Percentiles rank a stretch among this genome's conserved stretches.
Evolutionary conservation across 2,797 vertebrate species (phyloP).

Genomic region (Helicolenus hilgendorfi): DNA sequence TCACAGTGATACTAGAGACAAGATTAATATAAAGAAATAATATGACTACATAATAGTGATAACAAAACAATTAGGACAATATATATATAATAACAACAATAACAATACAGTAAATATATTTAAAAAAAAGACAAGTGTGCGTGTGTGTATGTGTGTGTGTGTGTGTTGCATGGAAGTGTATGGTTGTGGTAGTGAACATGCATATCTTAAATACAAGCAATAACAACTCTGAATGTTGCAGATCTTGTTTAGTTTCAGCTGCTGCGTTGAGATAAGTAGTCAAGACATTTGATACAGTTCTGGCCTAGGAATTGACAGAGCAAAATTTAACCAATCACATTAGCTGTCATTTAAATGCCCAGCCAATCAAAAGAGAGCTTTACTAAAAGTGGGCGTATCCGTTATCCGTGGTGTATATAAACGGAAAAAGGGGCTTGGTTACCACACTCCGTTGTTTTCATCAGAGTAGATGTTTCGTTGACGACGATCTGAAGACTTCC

Average conservation of each 20-base stretch:
- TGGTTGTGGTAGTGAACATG: background rate
- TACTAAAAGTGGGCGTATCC: slow-evolving; percentile 28
- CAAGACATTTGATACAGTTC: background rate
- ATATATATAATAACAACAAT: too few species aligned
- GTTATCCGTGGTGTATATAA: background rate
- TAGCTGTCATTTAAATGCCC: fast-evolving
- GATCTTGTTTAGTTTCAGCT: background rate
- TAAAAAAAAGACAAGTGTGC: too few species aligned
- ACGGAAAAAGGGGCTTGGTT: slow-evolving; percentile 34
- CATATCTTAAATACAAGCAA: background rate
- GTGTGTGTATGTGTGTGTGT: too few species aligned
- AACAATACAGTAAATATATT: too few species aligned
- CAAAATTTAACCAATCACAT: slow-evolving; percentile 53
- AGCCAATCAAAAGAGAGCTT: slow-evolving; percentile 44
- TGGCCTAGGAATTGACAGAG: background rate
- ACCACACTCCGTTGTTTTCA: slow-evolving; percentile 64
- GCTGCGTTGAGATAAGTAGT: background rate
- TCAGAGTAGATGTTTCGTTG: background rate
- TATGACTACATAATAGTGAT: too few species aligned
- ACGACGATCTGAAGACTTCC: slow-evolving; percentile 10
- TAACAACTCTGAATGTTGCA: background rate
- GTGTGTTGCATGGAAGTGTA: too few species aligned
- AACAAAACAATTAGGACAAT: too few species aligned
- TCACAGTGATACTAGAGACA: too few species aligned
- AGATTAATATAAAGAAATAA: too few species aligned